Evolutionary conservation across 2,888 invertebrate genomes (phyloP).

Genomic region (Ormyrus rosae): DNA sequence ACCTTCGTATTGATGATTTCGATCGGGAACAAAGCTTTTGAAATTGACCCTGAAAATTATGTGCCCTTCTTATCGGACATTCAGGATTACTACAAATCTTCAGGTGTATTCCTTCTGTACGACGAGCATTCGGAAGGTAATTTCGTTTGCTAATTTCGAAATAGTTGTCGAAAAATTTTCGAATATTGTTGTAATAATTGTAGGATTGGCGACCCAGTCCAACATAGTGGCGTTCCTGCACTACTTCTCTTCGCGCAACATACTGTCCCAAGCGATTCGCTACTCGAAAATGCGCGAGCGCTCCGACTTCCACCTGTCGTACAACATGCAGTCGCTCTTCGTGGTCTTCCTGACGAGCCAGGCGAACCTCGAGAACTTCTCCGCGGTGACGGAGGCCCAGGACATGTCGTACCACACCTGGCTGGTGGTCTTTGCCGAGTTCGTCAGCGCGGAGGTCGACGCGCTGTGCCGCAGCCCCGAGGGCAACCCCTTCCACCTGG

Average conservation of each 20-base stretch:
- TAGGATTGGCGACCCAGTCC: background rate
- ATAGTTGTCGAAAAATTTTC: background rate
- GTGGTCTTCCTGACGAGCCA: slow-evolving; percentile 50
- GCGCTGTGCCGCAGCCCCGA: slow-evolving; percentile 57
- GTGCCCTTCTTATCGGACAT: slow-evolving; percentile 34
- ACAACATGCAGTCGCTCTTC: slow-evolving; percentile 56
- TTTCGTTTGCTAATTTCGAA: background rate
- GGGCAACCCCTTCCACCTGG: slow-evolving; percentile 62
- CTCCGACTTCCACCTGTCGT: slow-evolving; percentile 8
- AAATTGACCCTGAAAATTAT: slow-evolving; percentile 15
- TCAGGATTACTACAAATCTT: slow-evolving; percentile 34
- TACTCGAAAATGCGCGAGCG: slow-evolving; percentile 31
- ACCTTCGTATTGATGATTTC: slow-evolving; percentile 26
- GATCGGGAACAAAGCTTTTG: slow-evolving; percentile 1
- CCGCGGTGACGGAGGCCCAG: slow-evolving; percentile 31
- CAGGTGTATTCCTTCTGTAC: slow-evolving; percentile 39
- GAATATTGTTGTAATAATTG: background rate
- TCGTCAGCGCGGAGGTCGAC: background rate
- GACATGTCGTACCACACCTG: slow-evolving; percentile 61
- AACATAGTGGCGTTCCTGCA: slow-evolving; percentile 1
- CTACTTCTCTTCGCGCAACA: slow-evolving; percentile 9
- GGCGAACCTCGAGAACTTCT: slow-evolving; percentile 47
- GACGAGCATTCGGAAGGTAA: slow-evolving; percentile 42
- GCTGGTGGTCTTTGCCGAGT: slow-evolving; percentile 59
- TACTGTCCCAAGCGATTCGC: slow-evolving; percentile 20